Base-by-base conservation (phyloP, 2,797 vertebrate genomes). In the Helicolenus hilgendorfi region DNA sequence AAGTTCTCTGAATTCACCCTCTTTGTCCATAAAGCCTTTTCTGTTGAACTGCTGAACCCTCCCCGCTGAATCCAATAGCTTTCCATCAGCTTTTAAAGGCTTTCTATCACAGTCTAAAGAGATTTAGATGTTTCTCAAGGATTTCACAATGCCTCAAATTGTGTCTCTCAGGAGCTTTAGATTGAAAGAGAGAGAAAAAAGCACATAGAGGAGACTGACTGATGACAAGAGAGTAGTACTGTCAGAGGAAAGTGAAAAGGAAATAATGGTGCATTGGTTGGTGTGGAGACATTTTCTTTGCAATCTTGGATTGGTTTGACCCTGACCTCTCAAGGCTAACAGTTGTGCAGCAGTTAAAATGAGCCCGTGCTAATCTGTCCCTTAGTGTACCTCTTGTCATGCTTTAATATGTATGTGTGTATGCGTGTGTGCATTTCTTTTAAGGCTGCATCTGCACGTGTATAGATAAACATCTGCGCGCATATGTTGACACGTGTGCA, bases 51-150 rank as follows among this genome's bases (percentile, higher is more conserved):
- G 68, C 77, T 93, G 89, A 95, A 93, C 92, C 75, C 65, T 82
- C 58, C 38, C 78, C 3, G 63, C 76, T 81, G 85, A 93, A 92
- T 92, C 88, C 77, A 77, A 71, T 72, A 91, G 93, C 81, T 91
- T 88, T 92, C 87, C 80, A 86, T 87, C 89, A 92, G 92, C 89
- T 91, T 94, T 94, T 85, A 85, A 89, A 88, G 87, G 91, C 84
- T 93, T 94, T 93, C 86, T 69, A 91, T 89, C 87, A 69, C 72
- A 88, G 87, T 82, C 81, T 87, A 82, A 88, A 89, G 87, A 92
- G 90, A 96, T 95, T 94, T 90, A 87, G 88, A 92, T 85, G 86
- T 87, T 85, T 92, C 88, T 90, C 36, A 81, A 92, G 89, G 84
- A 89, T 89, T 90, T 90, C 87, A 81, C 81, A 88, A 88, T 89